Percentiles rank a stretch among this genome's conserved stretches.
Conservation (phyloP, 2,888 invertebrate genomes). For the Melanargia galathea region DNA sequence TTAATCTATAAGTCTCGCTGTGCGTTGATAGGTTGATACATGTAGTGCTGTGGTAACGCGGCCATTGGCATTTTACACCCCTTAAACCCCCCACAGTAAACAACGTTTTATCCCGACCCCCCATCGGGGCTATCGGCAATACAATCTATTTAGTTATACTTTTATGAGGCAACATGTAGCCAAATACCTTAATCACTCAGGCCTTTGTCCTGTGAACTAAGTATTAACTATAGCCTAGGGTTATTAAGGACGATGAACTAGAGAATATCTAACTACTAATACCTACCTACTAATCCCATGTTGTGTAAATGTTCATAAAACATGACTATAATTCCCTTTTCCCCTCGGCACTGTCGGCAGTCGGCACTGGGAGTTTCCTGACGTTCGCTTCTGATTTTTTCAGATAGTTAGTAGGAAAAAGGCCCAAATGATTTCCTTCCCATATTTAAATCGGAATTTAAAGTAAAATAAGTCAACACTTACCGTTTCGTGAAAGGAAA, state of each 20-base stretch:
- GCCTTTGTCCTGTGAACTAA: neutral
- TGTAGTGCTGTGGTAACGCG: conserved; percentile 6
- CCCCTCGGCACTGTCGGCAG: no score
- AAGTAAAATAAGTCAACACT: no score
- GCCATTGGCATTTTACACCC: conserved; percentile 6
- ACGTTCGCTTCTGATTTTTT: no score
- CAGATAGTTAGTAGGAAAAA: no score
- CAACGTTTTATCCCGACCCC: conserved; percentile 1
- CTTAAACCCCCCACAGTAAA: neutral
- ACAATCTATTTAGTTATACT: neutral
- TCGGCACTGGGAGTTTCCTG: no score
- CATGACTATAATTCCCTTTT: no score
- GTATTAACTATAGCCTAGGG: neutral
- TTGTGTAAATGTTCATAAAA: no score
- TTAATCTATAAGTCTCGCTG: conserved; percentile 5
- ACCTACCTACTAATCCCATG: no score
- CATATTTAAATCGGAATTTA: no score
- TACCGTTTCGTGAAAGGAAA: no score
- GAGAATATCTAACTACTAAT: neutral
- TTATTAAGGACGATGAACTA: neutral
- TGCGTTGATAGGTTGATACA: conserved; percentile 2
- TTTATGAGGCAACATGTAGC: neutral
- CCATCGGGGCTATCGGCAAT: neutral
- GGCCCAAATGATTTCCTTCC: no score
- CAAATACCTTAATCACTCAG: neutral